Percentiles rank a stretch among this genome's conserved stretches.
phyloP scores from a whole-genome alignment of 2,797 vertebrate genomes.

The Sternarchorhynchus goeldii region DNA sequence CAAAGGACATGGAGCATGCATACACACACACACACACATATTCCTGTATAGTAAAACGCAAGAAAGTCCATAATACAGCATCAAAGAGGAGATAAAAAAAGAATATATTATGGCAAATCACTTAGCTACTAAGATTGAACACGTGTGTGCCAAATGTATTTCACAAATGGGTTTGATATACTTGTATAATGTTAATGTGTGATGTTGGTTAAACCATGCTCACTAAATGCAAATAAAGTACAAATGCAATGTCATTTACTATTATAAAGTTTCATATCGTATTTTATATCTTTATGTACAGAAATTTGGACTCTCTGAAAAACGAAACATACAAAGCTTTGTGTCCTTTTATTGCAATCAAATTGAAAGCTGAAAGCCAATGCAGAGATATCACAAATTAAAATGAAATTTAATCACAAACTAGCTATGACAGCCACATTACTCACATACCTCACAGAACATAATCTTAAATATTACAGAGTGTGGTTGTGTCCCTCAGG shows the following conservation, averaged over 20 bases:
- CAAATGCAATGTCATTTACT: too few species aligned
- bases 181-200: neutral
- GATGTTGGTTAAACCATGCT: neutral
- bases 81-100: slow-evolving; percentile 41
- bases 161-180: neutral
- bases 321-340: too few species aligned
- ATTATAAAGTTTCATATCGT: too few species aligned
- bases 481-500: slow-evolving; percentile 32
- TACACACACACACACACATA: neutral
- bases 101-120: slow-evolving; percentile 41
- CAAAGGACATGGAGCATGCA: slow-evolving; percentile 30
- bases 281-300: too few species aligned
- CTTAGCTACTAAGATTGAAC: slow-evolving; percentile 14
- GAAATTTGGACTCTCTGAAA: too few species aligned
- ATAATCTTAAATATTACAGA: slow-evolving; percentile 7
- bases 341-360: too few species aligned
- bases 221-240: too few species aligned
- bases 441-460: slow-evolving; percentile 26
- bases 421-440: neutral
- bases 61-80: slow-evolving; percentile 36
- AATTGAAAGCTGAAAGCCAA: too few species aligned
- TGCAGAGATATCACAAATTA: slow-evolving; percentile 11
- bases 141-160: slow-evolving; percentile 45
- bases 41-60: neutral
- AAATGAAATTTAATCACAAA: neutral